Conservation (phyloP, 2,797 vertebrate genomes). For the Molossus molossus region DNA sequence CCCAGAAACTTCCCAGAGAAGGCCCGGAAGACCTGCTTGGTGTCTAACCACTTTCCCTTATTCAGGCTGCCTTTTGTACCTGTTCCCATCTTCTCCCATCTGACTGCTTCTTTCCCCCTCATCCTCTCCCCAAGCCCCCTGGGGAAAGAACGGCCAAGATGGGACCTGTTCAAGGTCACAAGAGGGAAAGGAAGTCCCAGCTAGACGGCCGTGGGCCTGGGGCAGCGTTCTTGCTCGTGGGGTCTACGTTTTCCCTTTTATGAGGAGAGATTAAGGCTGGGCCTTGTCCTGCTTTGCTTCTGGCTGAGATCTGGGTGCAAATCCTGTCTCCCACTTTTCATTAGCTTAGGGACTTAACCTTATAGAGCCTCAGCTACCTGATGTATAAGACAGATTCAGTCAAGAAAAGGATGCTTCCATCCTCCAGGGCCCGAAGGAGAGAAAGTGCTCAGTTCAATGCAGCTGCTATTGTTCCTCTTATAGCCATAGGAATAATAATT, state of each 20-base stretch:
- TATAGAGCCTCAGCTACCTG: background rate
- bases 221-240: background rate
- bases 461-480: background rate
- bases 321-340: background rate
- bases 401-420: background rate
- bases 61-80: background rate
- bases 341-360: background rate
- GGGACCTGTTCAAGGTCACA: background rate
- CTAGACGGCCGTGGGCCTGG: background rate
- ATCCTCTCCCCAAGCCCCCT: background rate
- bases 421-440: background rate
- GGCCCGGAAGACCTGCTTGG: slow-evolving; percentile 62
- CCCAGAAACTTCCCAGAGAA: slow-evolving; percentile 77
- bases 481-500: background rate
- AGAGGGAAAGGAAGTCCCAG: background rate
- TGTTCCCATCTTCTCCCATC: background rate
- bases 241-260: background rate
- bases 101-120: background rate
- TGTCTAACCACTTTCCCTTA: slow-evolving; percentile 63
- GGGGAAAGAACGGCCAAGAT: background rate
- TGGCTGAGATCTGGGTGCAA: background rate
- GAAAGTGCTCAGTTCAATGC: background rate
- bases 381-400: background rate
- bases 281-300: background rate
- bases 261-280: background rate